Evolutionary conservation across 2,888 invertebrate species (phyloP).

Genomic region (Andrena trimmerana): DNA sequence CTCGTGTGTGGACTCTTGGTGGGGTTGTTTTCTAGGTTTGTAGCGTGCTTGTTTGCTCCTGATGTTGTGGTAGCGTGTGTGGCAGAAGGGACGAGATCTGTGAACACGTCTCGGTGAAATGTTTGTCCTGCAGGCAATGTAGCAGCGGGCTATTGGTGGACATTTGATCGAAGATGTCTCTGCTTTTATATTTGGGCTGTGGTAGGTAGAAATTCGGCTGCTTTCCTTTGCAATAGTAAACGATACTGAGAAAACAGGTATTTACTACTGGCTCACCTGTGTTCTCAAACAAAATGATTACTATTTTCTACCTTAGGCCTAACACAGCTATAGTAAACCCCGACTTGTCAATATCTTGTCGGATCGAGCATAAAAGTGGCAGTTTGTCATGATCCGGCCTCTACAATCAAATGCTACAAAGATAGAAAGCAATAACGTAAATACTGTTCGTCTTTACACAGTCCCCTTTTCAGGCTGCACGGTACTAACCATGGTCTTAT

Average conservation of each 20-base stretch:
- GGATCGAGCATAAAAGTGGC: not conserved
- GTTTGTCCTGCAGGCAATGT: no score
- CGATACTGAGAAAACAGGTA: not conserved
- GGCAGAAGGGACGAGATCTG: no score
- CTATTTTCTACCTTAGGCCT: not conserved
- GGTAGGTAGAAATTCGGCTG: not conserved
- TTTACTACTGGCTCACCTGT: not conserved
- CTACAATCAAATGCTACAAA: not conserved
- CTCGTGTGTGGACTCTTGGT: not conserved
- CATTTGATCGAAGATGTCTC: not conserved
- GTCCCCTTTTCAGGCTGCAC: not conserved
- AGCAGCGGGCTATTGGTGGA: no score
- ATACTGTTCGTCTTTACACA: constrained; percentile 9
- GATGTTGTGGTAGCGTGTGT: no score
- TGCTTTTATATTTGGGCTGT: not conserved
- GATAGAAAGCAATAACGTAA: constrained; percentile 1
- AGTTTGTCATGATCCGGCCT: not conserved
- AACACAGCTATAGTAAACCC: not conserved
- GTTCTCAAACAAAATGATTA: not conserved
- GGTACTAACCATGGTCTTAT: not conserved
- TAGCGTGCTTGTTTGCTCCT: not conserved
- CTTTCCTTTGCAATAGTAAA: not conserved
- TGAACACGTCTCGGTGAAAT: no score
- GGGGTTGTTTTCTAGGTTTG: not conserved
- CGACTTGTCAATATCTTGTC: not conserved